Conservation (phyloP, 2,797 vertebrate genomes). For the Phyllotis vaccarum region DNA sequence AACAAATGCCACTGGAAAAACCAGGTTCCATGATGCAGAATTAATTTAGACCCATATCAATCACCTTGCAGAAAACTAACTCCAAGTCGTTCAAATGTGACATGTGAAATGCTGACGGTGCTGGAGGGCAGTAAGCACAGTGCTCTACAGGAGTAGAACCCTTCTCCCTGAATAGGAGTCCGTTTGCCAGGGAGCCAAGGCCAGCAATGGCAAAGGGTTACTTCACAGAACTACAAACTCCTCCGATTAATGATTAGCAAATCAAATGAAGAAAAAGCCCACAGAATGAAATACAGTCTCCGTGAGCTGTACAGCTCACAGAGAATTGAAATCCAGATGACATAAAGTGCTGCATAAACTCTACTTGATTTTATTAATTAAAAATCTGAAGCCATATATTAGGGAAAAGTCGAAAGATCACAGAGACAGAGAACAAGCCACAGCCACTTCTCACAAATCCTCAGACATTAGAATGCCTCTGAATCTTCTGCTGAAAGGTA, state of each 20-base stretch:
- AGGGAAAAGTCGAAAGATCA: too few species aligned
- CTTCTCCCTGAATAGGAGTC: not conserved
- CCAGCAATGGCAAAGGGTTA: not conserved
- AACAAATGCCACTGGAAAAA: not conserved
- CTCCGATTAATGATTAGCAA: not conserved
- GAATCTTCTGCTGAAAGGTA: too few species aligned
- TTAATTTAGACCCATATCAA: not conserved
- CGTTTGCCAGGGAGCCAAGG: not conserved
- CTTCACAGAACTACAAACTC: not conserved
- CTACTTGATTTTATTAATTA: too few species aligned
- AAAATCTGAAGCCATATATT: too few species aligned
- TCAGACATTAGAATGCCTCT: too few species aligned
- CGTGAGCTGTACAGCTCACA: not conserved
- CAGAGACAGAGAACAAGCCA: too few species aligned
- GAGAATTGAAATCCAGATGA: not conserved
- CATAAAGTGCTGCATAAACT: too few species aligned
- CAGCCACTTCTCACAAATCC: too few species aligned
- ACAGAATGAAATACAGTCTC: not conserved
- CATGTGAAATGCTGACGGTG: not conserved
- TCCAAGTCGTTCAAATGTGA: not conserved
- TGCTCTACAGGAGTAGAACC: not conserved
- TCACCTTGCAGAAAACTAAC: not conserved
- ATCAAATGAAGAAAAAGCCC: not conserved
- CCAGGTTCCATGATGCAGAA: not conserved
- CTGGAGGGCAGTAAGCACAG: not conserved